Conservation (phyloP, 2,888 invertebrate genomes). For the Unio pictorum region DNA sequence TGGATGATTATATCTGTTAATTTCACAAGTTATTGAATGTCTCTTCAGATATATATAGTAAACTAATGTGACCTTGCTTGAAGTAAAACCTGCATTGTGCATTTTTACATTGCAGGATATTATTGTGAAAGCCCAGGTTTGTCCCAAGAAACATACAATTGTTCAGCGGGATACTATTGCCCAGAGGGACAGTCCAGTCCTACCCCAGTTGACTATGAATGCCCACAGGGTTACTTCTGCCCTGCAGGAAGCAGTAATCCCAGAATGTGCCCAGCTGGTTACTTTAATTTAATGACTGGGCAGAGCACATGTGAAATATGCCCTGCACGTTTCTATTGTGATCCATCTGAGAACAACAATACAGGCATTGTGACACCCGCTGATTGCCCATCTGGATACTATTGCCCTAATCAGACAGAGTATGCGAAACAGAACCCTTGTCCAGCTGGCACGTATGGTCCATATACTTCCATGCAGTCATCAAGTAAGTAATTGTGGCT, state of each 20-base stretch:
- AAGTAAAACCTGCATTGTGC: not conserved
- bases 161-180: slow-evolving; percentile 65
- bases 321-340: slow-evolving; percentile 61
- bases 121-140: slow-evolving; percentile 62
- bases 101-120: slow-evolving; percentile 49
- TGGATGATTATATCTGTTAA: too few relatives aligned
- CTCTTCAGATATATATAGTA: too few relatives aligned
- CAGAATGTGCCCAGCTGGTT: slow-evolving; percentile 58
- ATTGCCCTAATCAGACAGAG: slow-evolving; percentile 61
- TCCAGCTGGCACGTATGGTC: slow-evolving; percentile 58
- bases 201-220: slow-evolving; percentile 51
- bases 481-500: slow-evolving; percentile 32
- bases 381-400: slow-evolving; percentile 62
- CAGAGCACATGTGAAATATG: slow-evolving; percentile 53
- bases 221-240: slow-evolving; percentile 62
- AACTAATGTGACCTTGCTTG: too few relatives aligned
- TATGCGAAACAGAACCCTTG: slow-evolving; percentile 62
- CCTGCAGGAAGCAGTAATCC: slow-evolving; percentile 58
- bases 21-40: too few relatives aligned
- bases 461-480: slow-evolving; percentile 18
- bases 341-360: slow-evolving; percentile 62
- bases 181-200: slow-evolving; percentile 61
- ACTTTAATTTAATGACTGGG: slow-evolving; percentile 48
- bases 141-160: slow-evolving; percentile 50
- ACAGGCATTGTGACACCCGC: slow-evolving; percentile 60